A percentile compares a stretch with the other conserved stretches of the same genome.
Conservation (phyloP, 2,888 invertebrate genomes). For the Hesperia comma region DNA sequence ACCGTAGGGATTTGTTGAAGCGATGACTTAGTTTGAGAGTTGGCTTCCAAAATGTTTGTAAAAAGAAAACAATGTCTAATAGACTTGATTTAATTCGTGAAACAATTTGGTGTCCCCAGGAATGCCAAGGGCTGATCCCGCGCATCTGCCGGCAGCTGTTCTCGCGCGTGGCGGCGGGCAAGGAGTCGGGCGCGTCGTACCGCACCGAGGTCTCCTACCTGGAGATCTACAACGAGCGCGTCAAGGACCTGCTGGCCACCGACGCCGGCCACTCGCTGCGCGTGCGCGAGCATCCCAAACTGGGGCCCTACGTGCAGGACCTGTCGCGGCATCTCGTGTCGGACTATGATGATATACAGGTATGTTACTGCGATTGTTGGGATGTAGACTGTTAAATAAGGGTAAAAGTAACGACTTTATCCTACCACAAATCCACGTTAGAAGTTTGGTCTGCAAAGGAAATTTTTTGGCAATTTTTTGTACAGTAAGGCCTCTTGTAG, state of each 20-base stretch:
- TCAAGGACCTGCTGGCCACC: constrained; percentile 87
- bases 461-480: too few species aligned
- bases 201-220: constrained; percentile 93
- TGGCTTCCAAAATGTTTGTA: too few species aligned
- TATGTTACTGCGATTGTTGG: constrained; percentile 55
- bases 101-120: constrained; percentile 65
- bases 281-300: constrained; percentile 91
- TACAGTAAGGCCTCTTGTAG: too few species aligned
- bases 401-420: too few species aligned
- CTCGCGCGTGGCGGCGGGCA: constrained; percentile 91
- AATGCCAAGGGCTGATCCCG: constrained; percentile 92
- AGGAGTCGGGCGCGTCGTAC: constrained; percentile 92
- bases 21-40: too few species aligned
- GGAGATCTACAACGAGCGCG: constrained; percentile 94
- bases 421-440: too few species aligned
- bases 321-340: constrained; percentile 93
- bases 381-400: background rate
- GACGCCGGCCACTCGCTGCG: constrained; percentile 87
- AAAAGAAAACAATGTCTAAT: too few species aligned
- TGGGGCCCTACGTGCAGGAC: constrained; percentile 94
- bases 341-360: constrained; percentile 94
- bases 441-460: too few species aligned
- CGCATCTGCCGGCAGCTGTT: constrained; percentile 93
- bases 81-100: too few species aligned
- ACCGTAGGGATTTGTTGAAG: too few species aligned